Conservation (phyloP, 2,113 vertebrate genomes). For the Chamaetylas fuelleborni region DNA sequence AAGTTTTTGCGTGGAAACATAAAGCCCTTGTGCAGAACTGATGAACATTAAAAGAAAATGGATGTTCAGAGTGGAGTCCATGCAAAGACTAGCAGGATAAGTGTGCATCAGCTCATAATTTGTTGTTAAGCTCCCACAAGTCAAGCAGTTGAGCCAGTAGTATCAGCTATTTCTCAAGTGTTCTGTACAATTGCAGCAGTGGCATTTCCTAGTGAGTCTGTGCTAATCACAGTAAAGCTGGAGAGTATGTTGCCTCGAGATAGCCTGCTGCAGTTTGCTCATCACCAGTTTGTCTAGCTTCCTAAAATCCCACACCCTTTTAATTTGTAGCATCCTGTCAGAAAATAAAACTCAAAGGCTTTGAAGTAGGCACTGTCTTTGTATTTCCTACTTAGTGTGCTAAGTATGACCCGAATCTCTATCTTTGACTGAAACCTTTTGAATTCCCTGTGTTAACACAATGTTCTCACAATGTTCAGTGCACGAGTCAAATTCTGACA, state of each 20-base stretch:
- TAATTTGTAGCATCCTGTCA: not conserved
- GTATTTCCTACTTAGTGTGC: not conserved
- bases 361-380: not conserved
- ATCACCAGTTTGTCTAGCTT: not conserved
- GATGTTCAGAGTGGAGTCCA: not conserved
- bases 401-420: not conserved
- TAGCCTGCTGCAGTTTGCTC: not conserved
- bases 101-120: not conserved
- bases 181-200: accelerated
- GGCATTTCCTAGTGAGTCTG: not conserved
- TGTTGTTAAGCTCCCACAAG: not conserved
- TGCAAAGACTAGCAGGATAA: not conserved
- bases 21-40: not conserved
- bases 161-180: not conserved
- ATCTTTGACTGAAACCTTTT: not conserved
- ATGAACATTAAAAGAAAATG: not conserved
- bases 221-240: not conserved
- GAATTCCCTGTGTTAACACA: not conserved
- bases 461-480: not conserved
- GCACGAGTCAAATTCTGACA: not conserved
- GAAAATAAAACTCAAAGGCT: not conserved
- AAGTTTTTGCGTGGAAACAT: not conserved
- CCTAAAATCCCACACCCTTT: not conserved
- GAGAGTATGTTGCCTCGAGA: not conserved
- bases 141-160: not conserved